phyloP scores from a whole-genome alignment of 1,140 invertebrate genomes.

The Macrosteles quadrilineatus region DNA sequence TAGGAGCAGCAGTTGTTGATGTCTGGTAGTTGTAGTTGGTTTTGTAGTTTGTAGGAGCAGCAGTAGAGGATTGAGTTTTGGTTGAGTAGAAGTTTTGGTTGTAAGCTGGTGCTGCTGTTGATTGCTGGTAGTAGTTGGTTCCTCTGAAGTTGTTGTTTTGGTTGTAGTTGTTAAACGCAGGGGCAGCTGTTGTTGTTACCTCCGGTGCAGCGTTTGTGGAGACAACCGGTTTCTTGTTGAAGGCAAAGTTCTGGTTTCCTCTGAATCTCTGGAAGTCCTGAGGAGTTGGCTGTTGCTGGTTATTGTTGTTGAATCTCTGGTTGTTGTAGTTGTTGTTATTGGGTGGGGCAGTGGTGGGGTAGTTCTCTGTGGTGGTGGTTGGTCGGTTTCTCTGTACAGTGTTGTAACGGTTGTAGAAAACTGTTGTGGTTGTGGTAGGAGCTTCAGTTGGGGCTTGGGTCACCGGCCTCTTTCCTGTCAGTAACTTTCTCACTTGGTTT shows the following conservation, averaged over 20 bases:
- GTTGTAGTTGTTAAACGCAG: slow-evolving; percentile 22
- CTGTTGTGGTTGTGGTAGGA: slow-evolving; percentile 29
- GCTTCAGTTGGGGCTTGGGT: not conserved
- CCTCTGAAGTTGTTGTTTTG: slow-evolving; percentile 27
- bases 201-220: slow-evolving; percentile 7
- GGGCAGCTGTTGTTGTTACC: slow-evolving; percentile 18
- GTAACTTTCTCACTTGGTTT: slow-evolving; percentile 37
- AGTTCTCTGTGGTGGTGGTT: slow-evolving; percentile 23
- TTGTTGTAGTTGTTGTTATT: slow-evolving; percentile 18
- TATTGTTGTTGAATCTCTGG: slow-evolving; percentile 12
- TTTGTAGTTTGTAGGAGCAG: slow-evolving; percentile 35
- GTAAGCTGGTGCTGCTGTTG: slow-evolving; percentile 7
- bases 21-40: slow-evolving; percentile 41
- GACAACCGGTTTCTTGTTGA: slow-evolving; percentile 12
- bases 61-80: slow-evolving; percentile 40
- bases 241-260: slow-evolving; percentile 29
- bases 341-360: slow-evolving; percentile 8
- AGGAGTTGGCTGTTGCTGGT: not conserved
- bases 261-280: slow-evolving; percentile 20
- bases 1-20: slow-evolving; percentile 42
- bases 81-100: slow-evolving; percentile 28
- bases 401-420: slow-evolving; percentile 30
- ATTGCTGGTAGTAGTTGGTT: slow-evolving; percentile 27
- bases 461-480: slow-evolving; percentile 39
- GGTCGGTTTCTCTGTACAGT: slow-evolving; percentile 30